These are phyloP conservation scores for Euwallacea fornicatus DNA, from an alignment of 1,140 invertebrate species.

Conservation along the genomic window DNA sequence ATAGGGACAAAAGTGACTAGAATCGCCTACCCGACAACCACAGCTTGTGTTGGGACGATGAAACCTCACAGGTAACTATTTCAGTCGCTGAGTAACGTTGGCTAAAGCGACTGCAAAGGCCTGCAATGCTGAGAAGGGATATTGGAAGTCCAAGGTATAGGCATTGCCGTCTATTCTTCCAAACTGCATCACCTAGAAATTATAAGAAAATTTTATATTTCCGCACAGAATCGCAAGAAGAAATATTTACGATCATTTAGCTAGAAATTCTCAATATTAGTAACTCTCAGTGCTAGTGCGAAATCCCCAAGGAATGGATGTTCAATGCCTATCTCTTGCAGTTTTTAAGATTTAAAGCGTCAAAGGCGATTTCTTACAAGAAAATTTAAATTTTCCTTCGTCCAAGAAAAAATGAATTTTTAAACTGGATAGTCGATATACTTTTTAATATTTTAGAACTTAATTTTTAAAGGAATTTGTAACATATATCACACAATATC, in stretches of 20 bases:
- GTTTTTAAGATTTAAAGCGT: no score
- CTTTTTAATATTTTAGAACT: no score
- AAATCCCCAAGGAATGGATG: no score
- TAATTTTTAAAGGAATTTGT: no score
- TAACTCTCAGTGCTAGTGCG: no score
- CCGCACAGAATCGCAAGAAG: background rate
- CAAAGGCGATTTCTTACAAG: no score
- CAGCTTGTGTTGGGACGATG: conserved; percentile 10
- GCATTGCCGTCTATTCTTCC: conserved; percentile 97
- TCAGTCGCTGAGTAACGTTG: conserved; percentile 97
- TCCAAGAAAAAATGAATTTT: background rate
- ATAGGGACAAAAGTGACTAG: conserved; percentile 10
- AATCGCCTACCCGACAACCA: conserved; percentile 4
- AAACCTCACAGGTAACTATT: conserved; percentile 60
- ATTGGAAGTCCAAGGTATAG: conserved; percentile 98
- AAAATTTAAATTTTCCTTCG: background rate
- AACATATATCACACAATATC: no score
- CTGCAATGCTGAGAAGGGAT: conserved; percentile 97
- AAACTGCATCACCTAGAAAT: conserved; percentile 95
- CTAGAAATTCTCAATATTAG: no score
- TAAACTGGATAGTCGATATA: no score
- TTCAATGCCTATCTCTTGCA: no score
- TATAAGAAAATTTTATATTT: conserved; percentile 11
- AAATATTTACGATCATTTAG: no score
- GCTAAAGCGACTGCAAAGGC: conserved; percentile 97